phyloP scores from a whole-genome alignment of 2,888 invertebrate genomes.

The Pollenia amentaria region DNA sequence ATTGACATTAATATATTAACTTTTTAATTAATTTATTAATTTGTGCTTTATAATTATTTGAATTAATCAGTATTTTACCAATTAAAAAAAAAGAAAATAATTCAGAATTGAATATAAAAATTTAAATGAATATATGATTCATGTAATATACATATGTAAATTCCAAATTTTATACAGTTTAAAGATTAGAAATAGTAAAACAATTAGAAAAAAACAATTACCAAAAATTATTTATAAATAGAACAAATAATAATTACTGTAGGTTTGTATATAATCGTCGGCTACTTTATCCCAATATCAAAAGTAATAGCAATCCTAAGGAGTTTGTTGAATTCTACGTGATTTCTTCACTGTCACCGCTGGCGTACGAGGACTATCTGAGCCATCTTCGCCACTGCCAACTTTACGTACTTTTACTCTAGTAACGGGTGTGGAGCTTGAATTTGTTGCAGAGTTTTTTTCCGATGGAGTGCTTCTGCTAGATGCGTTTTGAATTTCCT shows the following conservation, averaged over 20 bases:
- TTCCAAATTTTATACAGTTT: neutral
- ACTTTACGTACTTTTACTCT: slow-evolving; percentile 80
- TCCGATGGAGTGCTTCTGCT: slow-evolving; percentile 30
- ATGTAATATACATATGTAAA: too few relatives aligned
- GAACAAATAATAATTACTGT: slow-evolving; percentile 42
- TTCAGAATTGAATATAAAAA: too few relatives aligned
- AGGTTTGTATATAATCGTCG: neutral
- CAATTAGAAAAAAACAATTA: slow-evolving; percentile 4
- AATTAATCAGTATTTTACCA: too few relatives aligned
- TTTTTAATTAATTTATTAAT: too few relatives aligned
- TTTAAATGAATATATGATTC: too few relatives aligned
- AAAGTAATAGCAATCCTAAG: neutral
- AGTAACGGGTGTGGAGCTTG: slow-evolving; percentile 77
- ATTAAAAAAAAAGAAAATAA: too few relatives aligned
- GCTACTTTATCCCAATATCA: neutral
- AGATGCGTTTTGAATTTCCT: slow-evolving; percentile 38
- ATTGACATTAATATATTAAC: too few relatives aligned
- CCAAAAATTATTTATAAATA: slow-evolving; percentile 3
- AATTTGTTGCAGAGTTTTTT: slow-evolving; percentile 20
- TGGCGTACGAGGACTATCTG: slow-evolving; percentile 79
- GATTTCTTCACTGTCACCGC: slow-evolving; percentile 79
- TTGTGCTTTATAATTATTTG: too few relatives aligned
- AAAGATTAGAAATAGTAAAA: neutral
- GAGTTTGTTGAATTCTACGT: slow-evolving; percentile 48
- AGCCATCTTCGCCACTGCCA: slow-evolving; percentile 68